phyloP scores from a whole-genome alignment of 2,113 vertebrate species.

The Sigmodon hispidus region DNA sequence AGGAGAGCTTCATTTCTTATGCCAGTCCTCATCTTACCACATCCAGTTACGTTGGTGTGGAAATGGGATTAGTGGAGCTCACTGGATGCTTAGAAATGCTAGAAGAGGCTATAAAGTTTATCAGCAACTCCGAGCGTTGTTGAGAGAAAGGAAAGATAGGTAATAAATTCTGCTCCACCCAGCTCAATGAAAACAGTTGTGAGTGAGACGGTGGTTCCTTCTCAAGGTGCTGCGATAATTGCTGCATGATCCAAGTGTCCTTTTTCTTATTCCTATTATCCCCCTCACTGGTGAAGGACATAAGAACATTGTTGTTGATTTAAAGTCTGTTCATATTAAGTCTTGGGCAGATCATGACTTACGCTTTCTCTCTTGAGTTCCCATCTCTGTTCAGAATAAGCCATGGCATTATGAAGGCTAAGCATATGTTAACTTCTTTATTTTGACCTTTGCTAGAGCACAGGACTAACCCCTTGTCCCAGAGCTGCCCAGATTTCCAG shows the following conservation, averaged over 20 bases:
- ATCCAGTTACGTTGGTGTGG: neutral
- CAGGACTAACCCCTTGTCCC: neutral
- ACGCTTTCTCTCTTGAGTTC: neutral
- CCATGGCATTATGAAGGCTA: neutral
- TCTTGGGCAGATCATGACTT: constrained; percentile 6
- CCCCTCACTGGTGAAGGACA: neutral
- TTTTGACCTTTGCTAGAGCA: neutral
- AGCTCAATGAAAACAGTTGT: neutral
- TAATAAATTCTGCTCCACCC: neutral
- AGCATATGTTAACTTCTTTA: neutral
- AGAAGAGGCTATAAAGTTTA: neutral
- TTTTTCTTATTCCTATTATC: neutral
- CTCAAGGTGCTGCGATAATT: neutral
- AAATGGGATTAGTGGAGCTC: neutral
- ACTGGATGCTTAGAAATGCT: neutral
- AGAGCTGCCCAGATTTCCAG: neutral
- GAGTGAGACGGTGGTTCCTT: neutral
- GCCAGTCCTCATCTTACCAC: neutral
- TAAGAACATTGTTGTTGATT: neutral
- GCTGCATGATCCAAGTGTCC: neutral
- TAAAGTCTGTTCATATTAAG: constrained; percentile 26
- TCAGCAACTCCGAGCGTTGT: neutral
- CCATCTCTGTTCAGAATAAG: constrained; percentile 38
- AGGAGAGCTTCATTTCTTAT: neutral
- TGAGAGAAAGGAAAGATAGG: constrained; percentile 23